A percentile compares a stretch with the other conserved stretches of the same genome.
phyloP scores from a whole-genome alignment of 2,797 vertebrate species.

The Sebastes wilsoni region DNA sequence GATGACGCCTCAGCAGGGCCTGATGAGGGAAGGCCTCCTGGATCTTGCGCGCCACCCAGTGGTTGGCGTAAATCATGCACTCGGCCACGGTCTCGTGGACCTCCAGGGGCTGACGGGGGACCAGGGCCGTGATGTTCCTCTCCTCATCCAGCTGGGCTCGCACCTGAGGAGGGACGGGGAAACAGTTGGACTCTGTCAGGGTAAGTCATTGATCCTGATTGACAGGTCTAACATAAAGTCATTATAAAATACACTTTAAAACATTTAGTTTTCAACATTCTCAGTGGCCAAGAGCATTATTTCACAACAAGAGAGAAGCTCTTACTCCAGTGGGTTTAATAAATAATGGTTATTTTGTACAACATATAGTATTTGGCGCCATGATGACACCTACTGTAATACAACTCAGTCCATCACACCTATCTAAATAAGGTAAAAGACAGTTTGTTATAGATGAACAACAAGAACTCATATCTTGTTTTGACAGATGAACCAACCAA shows the following conservation, averaged over 20 bases:
- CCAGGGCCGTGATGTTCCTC: slow-evolving; percentile 90
- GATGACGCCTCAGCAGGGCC: slow-evolving; percentile 91
- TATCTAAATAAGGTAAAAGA: background rate
- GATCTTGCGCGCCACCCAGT: slow-evolving; percentile 96
- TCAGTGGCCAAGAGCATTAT: background rate
- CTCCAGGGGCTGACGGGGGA: slow-evolving; percentile 92
- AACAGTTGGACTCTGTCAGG: background rate
- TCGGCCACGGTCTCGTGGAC: slow-evolving; percentile 95
- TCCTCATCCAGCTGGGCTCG: slow-evolving; percentile 90
- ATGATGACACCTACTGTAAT: background rate
- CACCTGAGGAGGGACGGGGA: slow-evolving; percentile 64
- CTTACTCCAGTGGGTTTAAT: background rate
- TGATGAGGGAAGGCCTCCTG: slow-evolving; percentile 90
- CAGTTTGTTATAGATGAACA: background rate
- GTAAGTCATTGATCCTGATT: background rate
- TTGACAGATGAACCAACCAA: background rate
- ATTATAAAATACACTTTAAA: background rate
- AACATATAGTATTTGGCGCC: background rate
- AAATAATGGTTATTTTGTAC: background rate
- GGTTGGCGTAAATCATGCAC: slow-evolving; percentile 98
- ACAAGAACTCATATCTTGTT: background rate
- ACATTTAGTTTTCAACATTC: background rate
- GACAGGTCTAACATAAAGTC: background rate
- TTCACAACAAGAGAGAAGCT: background rate
- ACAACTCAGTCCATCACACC: background rate